These are phyloP conservation scores for Procavia capensis DNA, from an alignment of 2,113 vertebrate species.

Conservation along the genomic window DNA sequence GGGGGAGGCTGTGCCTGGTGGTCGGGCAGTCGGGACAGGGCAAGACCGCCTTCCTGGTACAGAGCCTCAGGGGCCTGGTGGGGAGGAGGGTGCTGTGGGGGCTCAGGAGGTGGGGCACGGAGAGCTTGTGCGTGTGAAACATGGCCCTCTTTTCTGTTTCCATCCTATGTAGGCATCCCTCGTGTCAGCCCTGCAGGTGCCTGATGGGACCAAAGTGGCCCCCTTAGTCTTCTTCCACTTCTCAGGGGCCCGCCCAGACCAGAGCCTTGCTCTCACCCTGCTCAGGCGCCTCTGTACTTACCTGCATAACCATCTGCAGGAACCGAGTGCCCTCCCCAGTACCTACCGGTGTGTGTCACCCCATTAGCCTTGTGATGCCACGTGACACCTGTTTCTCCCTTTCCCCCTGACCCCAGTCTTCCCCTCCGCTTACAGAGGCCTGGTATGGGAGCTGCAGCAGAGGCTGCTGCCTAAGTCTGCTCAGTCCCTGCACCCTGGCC, in stretches of 20 bases:
- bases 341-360: slow-evolving; percentile 86
- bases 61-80: background rate
- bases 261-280: slow-evolving; percentile 86
- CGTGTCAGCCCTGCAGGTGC: slow-evolving; percentile 65
- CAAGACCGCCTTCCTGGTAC: slow-evolving; percentile 92
- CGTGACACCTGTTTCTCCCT: background rate
- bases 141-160: background rate
- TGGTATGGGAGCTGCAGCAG: slow-evolving; percentile 88
- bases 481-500: slow-evolving; percentile 59
- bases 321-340: slow-evolving; percentile 72
- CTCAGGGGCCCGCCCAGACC: slow-evolving; percentile 88
- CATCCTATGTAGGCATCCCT: slow-evolving; percentile 64
- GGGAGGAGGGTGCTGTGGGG: background rate
- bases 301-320: slow-evolving; percentile 81
- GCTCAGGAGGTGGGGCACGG: background rate
- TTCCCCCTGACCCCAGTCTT: background rate
- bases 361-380: background rate
- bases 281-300: slow-evolving; percentile 87
- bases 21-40: slow-evolving; percentile 89
- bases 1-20: slow-evolving; percentile 86
- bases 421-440: slow-evolving; percentile 82
- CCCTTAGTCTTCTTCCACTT: slow-evolving; percentile 90
- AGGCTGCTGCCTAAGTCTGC: slow-evolving; percentile 75
- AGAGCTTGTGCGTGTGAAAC: background rate
- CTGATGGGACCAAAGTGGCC: background rate